Evolutionary conservation across 2,113 vertebrate genomes (phyloP).

Genomic region (Gasterosteus aculeatus): DNA sequence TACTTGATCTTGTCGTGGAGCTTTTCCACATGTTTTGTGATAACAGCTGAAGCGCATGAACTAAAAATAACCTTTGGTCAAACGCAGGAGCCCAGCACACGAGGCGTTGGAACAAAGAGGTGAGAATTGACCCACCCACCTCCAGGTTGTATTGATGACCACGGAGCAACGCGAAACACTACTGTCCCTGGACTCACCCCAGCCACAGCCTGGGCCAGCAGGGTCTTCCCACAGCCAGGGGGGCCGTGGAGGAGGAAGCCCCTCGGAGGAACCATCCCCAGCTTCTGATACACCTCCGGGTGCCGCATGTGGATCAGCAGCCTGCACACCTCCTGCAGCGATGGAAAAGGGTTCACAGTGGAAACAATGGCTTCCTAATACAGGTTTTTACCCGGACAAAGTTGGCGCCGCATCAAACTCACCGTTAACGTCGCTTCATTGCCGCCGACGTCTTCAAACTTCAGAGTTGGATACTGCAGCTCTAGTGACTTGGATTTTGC

Average conservation of each 20-base stretch:
- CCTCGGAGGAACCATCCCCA: conserved; percentile 89
- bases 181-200: conserved; percentile 83
- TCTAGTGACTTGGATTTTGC: conserved; percentile 78
- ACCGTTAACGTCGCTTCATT: conserved; percentile 90
- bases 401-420: neutral
- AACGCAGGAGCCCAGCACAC: no score
- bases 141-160: neutral
- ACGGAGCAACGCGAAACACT: neutral
- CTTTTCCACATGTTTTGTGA: no score
- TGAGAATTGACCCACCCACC: no score
- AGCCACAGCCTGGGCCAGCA: conserved; percentile 94
- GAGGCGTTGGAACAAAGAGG: no score
- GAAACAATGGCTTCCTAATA: neutral
- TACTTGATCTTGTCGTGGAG: no score
- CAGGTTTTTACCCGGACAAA: neutral
- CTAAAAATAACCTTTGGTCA: no score
- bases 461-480: conserved; percentile 84
- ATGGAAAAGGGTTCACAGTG: neutral
- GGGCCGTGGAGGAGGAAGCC: conserved; percentile 96
- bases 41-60: no score
- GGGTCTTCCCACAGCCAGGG: conserved; percentile 95
- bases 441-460: conserved; percentile 93
- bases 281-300: conserved; percentile 91
- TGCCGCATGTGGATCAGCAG: conserved; percentile 93
- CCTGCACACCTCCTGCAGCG: conserved; percentile 90